A percentile compares a stretch with the other conserved stretches of the same genome.
These are phyloP conservation scores for Zeuzera pyrina DNA, from an alignment of 2,888 invertebrate species.

Conservation along the genomic window DNA sequence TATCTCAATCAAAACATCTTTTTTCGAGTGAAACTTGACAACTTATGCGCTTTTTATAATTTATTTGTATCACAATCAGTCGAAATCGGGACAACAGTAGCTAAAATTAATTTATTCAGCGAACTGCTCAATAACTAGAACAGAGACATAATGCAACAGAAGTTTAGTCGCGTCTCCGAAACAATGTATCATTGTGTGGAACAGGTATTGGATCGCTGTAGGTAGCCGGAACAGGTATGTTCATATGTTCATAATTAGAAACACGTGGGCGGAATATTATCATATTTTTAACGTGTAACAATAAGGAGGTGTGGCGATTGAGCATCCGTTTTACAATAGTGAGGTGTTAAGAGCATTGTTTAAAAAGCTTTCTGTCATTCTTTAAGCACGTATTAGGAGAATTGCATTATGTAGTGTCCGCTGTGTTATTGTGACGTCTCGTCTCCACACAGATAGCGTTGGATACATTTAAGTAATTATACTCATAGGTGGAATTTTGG, in stretches of 20 bases:
- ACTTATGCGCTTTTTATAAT: no score
- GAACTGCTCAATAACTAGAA: slow-evolving; percentile 27
- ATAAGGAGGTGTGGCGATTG: slow-evolving; percentile 40
- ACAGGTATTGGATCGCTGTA: slow-evolving; percentile 29
- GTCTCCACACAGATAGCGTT: not conserved
- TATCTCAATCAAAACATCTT: no score
- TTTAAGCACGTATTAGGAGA: not conserved
- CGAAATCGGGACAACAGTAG: no score
- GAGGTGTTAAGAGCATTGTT: slow-evolving; percentile 61
- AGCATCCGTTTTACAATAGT: slow-evolving; percentile 48
- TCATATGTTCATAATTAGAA: slow-evolving; percentile 50
- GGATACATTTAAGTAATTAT: not conserved
- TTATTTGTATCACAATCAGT: no score
- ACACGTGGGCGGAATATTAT: slow-evolving; percentile 43
- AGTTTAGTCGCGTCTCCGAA: slow-evolving; percentile 37
- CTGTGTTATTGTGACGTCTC: not conserved
- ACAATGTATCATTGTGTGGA: slow-evolving; percentile 56
- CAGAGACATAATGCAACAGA: slow-evolving; percentile 38
- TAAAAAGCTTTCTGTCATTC: slow-evolving; percentile 28
- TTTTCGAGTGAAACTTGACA: no score
- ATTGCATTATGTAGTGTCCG: no score
- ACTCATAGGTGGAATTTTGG: no score
- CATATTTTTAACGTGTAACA: slow-evolving; percentile 31
- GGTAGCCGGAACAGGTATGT: slow-evolving; percentile 36
- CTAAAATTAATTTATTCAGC: no score